A percentile compares a stretch with the other conserved stretches of the same genome.
These are phyloP conservation scores for Bombus polaris DNA, from an alignment of 1,140 invertebrate species.

Conservation along the genomic window DNA sequence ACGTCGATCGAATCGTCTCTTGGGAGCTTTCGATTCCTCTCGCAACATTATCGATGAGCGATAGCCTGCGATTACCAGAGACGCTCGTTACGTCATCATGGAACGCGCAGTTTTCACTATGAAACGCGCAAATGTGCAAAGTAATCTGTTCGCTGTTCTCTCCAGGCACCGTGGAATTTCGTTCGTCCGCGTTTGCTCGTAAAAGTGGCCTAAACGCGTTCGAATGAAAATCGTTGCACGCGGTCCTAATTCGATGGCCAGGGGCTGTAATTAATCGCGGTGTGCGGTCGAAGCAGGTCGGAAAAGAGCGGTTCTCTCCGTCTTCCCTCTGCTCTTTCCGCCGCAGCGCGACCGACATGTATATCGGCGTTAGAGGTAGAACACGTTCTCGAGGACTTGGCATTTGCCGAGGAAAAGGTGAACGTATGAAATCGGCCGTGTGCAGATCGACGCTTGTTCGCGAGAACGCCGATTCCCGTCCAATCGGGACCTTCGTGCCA, in stretches of 20 bases:
- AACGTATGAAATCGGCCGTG: constrained; percentile 59
- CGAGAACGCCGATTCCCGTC: constrained; percentile 34
- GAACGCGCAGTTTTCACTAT: background rate
- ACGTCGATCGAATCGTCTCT: background rate
- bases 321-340: no score
- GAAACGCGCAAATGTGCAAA: no score
- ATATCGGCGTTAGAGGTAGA: constrained; percentile 60
- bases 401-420: constrained; percentile 71
- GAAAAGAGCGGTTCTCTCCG: background rate
- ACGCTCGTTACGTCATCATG: background rate
- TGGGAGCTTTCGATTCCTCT: background rate
- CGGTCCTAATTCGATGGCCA: background rate
- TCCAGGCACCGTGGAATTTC: background rate
- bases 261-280: background rate
- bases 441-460: background rate
- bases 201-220: background rate
- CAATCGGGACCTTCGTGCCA: constrained; percentile 39
- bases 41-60: background rate
- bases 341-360: no score
- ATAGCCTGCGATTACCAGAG: background rate
- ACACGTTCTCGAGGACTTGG: constrained; percentile 68
- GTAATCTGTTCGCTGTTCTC: background rate
- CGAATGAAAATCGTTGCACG: background rate
- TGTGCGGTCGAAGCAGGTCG: background rate
- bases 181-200: background rate